phyloP scores from a whole-genome alignment of 1,140 invertebrate genomes.

The Drosophila sucinea region DNA sequence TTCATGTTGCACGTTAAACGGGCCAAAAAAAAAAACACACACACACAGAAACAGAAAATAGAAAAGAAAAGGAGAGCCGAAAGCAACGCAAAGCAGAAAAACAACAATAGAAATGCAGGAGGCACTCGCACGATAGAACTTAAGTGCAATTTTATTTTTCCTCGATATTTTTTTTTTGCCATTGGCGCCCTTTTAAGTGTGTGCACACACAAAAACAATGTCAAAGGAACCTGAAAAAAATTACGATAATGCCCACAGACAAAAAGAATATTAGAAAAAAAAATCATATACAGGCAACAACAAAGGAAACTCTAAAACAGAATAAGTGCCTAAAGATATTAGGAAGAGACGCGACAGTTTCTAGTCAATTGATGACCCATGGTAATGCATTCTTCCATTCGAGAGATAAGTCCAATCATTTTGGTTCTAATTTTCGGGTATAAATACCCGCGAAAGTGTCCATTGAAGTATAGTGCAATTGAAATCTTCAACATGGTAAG shows the following conservation, averaged over 20 bases:
- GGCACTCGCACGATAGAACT: constrained; percentile 59
- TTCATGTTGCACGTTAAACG: constrained; percentile 69
- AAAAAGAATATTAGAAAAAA: constrained; percentile 30
- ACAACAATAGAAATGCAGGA: constrained; percentile 16
- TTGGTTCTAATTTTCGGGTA: constrained; percentile 30
- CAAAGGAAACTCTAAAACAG: not conserved
- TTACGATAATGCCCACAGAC: constrained; percentile 39
- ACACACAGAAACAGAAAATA: constrained; percentile 32
- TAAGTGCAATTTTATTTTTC: constrained; percentile 73
- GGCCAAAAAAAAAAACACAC: constrained; percentile 21
- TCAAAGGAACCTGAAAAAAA: constrained; percentile 41
- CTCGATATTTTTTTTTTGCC: constrained; percentile 61
- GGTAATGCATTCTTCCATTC: constrained; percentile 16
- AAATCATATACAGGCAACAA: not conserved
- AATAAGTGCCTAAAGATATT: constrained; percentile 1
- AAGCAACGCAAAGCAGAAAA: constrained; percentile 15
- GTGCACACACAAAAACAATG: constrained; percentile 7
- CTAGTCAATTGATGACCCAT: constrained; percentile 43
- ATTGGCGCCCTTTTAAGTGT: constrained; percentile 68
- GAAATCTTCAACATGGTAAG: constrained; percentile 69
- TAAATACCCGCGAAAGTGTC: constrained; percentile 39
- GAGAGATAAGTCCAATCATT: constrained; percentile 21
- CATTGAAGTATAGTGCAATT: constrained; percentile 56
- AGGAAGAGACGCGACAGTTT: constrained; percentile 9
- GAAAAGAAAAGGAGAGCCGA: constrained; percentile 5